These are phyloP conservation scores for Gouania willdenowi DNA, from an alignment of 2,797 vertebrate species.

Conservation along the genomic window DNA sequence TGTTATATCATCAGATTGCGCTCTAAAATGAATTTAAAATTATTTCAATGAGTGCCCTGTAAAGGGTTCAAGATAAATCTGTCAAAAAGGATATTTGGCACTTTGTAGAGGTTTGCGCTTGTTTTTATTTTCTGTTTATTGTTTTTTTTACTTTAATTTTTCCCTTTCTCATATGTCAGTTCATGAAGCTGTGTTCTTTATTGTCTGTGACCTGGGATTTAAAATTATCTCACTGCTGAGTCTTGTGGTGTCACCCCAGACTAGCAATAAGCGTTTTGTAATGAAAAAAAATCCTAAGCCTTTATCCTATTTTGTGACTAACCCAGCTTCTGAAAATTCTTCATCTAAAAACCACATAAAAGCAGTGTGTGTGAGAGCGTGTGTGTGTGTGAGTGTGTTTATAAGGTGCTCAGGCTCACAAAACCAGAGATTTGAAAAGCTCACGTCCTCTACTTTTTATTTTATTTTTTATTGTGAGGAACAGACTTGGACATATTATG, in stretches of 20 bases:
- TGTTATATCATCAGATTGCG: no score
- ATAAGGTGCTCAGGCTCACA: no score
- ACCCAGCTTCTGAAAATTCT: conserved; percentile 24
- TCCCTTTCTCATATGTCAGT: conserved; percentile 4
- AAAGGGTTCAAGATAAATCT: no score
- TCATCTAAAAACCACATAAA: conserved; percentile 44
- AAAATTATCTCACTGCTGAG: conserved; percentile 26
- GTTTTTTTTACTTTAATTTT: conserved; percentile 1
- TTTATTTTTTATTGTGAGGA: no score
- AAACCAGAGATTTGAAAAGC: no score
- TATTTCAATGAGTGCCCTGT: no score
- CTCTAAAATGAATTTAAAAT: no score
- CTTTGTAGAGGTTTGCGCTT: no score
- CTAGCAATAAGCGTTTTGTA: conserved; percentile 53
- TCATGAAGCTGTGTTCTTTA: conserved; percentile 10
- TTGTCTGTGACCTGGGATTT: conserved; percentile 7
- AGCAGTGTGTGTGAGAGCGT: conserved; percentile 2
- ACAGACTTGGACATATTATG: no score
- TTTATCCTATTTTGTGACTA: conserved; percentile 41
- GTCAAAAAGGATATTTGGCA: no score
- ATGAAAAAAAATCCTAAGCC: conserved; percentile 44
- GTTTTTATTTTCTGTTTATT: not conserved
- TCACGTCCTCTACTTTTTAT: no score
- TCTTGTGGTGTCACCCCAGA: conserved; percentile 21
- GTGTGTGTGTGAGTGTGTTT: conserved; percentile 4